phyloP scores from a whole-genome alignment of 2,797 vertebrate species.

The Liasis olivaceus region DNA sequence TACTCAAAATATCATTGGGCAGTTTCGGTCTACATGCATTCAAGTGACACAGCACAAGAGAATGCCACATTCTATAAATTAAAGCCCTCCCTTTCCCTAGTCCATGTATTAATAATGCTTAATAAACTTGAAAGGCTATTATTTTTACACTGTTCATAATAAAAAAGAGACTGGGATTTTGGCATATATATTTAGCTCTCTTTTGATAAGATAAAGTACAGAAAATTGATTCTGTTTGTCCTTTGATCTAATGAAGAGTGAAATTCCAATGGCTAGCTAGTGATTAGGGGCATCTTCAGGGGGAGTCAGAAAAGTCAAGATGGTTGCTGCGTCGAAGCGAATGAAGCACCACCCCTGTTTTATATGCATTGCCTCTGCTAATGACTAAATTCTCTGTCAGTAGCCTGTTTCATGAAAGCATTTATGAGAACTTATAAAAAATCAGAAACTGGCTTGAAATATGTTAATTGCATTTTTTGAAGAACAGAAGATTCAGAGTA shows the following conservation, averaged over 20 bases:
- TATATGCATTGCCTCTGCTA: not conserved
- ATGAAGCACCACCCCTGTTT: not conserved
- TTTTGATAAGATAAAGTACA: slow-evolving; percentile 72
- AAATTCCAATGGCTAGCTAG: slow-evolving; percentile 68
- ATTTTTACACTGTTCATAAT: not conserved
- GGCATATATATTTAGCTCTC: slow-evolving; percentile 53
- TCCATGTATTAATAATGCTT: slow-evolving; percentile 28
- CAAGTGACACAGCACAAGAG: slow-evolving; percentile 1
- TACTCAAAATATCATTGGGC: not conserved
- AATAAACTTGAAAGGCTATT: not conserved
- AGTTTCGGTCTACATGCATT: slow-evolving; percentile 10
- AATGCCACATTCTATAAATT: slow-evolving; percentile 12
- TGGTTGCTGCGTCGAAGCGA: no score
- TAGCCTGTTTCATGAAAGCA: slow-evolving; percentile 47
- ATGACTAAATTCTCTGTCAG: slow-evolving; percentile 46
- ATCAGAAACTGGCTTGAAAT: slow-evolving; percentile 39
- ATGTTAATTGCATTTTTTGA: slow-evolving; percentile 16
- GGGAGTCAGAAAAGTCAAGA: no score
- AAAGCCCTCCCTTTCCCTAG: slow-evolving; percentile 35
- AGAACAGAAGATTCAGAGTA: not conserved
- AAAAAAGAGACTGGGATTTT: slow-evolving; percentile 22
- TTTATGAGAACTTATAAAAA: slow-evolving; percentile 57
- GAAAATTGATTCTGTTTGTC: slow-evolving; percentile 65
- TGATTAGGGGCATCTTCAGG: not conserved
- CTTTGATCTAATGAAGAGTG: slow-evolving; percentile 75